Base-by-base conservation (phyloP, 2,888 invertebrate genomes). In the Eledone cirrhosa region DNA sequence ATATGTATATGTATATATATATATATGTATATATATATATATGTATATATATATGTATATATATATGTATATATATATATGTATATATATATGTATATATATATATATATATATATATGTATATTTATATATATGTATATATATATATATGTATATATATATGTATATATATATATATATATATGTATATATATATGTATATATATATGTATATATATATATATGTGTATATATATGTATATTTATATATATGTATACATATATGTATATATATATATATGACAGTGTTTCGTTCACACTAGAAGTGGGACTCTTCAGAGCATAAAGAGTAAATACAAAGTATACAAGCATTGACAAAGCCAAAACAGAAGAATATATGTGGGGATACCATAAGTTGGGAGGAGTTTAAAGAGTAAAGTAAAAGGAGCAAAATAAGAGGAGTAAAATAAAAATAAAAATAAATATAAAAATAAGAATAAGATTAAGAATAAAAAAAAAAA, bases 21-120 rank as follows among this genome's bases (percentile, higher is more conserved):
- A 77, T 77, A 77, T 77, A 77, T 77, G n/a, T 77, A 77, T 22
- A 63, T 77, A 2, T 77, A 63, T 77, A 63, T 77, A 63, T 77
- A 63, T 48, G 1, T n/a, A 2, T n/a, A 77, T 48, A 77, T 48
- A 77, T 24, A 77, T 48, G n/a, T 48, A 63, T 14, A 77, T 31
- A 27, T 48, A 27, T 31, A 27, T 48, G 13, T 31, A 1, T 29
- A 48, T 31, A 24, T 19, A n/a, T 48, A 77, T 48, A 77, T 48
- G 48, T n/a, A 0, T 48, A 77, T 48, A 63, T 48, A 77, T 48
- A 63, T 48, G 0, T 48, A 2, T n/a, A 77, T 48, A 77, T 48
- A 67, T 48, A 77, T n/a, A 63, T 48, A 77, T 48, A 77, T 48
- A 1, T 48, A 77, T 48, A 63, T 48, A 77, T n/a, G 5, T 48